These are phyloP conservation scores for Varecia variegata DNA, from an alignment of 2,797 vertebrate species.

Conservation along the genomic window DNA sequence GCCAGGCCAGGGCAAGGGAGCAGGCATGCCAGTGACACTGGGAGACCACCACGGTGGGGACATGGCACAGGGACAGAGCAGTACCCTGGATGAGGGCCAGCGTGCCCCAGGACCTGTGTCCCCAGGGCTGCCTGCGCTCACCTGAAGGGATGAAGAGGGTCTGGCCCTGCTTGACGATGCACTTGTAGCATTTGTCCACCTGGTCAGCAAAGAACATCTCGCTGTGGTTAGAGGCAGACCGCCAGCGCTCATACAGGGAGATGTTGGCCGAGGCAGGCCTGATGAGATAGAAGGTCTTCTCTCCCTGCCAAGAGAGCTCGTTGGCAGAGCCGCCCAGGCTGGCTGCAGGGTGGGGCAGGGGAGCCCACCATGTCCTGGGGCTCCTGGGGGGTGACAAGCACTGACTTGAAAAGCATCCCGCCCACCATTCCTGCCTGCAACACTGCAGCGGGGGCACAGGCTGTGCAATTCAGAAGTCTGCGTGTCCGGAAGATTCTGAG, in stretches of 20 bases:
- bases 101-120: no score
- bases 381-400: neutral
- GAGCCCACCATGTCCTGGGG: neutral
- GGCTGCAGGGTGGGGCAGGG: neutral
- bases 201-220: slow-evolving; percentile 99
- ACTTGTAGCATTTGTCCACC: slow-evolving; percentile 99
- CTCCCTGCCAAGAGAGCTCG: slow-evolving; percentile 89
- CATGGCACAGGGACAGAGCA: fast-evolving
- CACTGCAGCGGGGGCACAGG: fast-evolving
- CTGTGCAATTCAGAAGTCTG: neutral
- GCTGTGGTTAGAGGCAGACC: slow-evolving; percentile 95
- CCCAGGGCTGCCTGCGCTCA: slow-evolving; percentile 77
- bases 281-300: slow-evolving; percentile 99
- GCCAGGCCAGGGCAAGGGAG: neutral
- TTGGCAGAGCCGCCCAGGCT: neutral
- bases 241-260: slow-evolving; percentile 98
- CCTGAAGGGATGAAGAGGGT: slow-evolving; percentile 98
- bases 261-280: slow-evolving; percentile 98
- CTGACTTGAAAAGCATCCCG: neutral
- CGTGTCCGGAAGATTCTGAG: neutral
- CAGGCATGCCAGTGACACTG: neutral
- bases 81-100: fast-evolving
- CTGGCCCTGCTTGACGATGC: slow-evolving; percentile 97
- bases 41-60: neutral
- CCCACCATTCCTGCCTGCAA: neutral